Evolutionary conservation across 2,797 vertebrate species (phyloP), one percentile per base, ranked within the genome.

Genomic region (Labroides dimidiatus): DNA sequence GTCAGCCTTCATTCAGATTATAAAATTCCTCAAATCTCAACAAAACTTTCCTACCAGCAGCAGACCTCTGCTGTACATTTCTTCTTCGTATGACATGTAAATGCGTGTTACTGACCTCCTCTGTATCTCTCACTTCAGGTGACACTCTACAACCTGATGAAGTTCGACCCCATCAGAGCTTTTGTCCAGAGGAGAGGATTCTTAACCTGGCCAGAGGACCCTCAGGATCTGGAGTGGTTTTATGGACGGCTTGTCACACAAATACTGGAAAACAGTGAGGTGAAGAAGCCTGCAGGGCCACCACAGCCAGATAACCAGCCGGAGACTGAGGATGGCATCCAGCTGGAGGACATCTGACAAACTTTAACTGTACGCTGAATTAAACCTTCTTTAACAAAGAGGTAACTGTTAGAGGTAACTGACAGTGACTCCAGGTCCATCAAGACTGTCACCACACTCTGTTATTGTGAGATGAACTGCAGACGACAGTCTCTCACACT

Each of bases 221-320:
- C 87, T 23, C 96, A 98, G 87, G 97, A 97, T 57, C 52, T 96
- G 10, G 92, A 89, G 8, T 97, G 95, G 95, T 97, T 98, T 91
- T 94, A 96, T 56, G 65, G 91, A 52, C 93, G 77, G 12, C 95
- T 98, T 42, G 81, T 93, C 52, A 75, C 84, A 4, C 84, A 85
- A 57, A 93, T 98, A 24, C 75, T 94, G 14, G 94, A 91, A 77
- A 82, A 94, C 73, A 87, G 80, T 12, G 90, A 91, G 51, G 50
- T 86, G 8, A 87, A 72, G 53, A 89, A 57, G 71, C 36, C 51
- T 1, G 43, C 4, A 0, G 45, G 73, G 49, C 2, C 44, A 9
- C 44, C 6, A 6, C 17, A 60, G 21, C 11, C 53, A 0, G 63
- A 75, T 10, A 0, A 10, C 30, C 72, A 30, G 8, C 21, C 30